Conservation (phyloP, 2,888 invertebrate species). For the Eubasilissa splendida region DNA sequence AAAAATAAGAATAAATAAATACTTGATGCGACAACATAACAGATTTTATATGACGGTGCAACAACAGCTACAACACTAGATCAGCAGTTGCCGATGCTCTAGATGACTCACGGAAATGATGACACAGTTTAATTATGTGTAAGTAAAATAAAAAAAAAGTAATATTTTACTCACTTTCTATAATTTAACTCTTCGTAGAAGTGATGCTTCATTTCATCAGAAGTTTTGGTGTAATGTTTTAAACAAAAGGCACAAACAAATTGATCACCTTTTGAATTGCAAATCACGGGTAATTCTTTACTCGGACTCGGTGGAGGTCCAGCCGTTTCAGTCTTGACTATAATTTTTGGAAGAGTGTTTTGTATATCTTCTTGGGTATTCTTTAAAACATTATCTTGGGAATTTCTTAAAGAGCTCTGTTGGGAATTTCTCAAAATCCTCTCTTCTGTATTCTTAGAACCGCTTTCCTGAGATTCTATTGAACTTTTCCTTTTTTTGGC, state of each 20-base stretch:
- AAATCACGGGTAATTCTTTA: slow-evolving; percentile 60
- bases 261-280: slow-evolving; percentile 72
- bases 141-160: slow-evolving; percentile 22
- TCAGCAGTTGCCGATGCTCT: no score
- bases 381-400: no score
- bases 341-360: no score
- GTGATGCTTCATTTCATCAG: slow-evolving; percentile 77
- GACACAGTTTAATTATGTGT: no score
- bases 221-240: slow-evolving; percentile 72
- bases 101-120: no score
- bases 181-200: slow-evolving; percentile 79
- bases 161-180: slow-evolving; percentile 71
- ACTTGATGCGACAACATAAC: no score
- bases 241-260: slow-evolving; percentile 77
- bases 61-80: no score
- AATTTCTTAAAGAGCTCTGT: neutral
- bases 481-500: slow-evolving; percentile 38
- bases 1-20: neutral
- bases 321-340: no score
- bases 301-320: no score
- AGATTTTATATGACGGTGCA: no score
- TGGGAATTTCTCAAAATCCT: neutral
- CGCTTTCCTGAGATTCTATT: neutral
- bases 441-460: neutral
- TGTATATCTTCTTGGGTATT: no score